Conservation (phyloP, 1,140 invertebrate species). For the Philotrypesis tridentata region DNA sequence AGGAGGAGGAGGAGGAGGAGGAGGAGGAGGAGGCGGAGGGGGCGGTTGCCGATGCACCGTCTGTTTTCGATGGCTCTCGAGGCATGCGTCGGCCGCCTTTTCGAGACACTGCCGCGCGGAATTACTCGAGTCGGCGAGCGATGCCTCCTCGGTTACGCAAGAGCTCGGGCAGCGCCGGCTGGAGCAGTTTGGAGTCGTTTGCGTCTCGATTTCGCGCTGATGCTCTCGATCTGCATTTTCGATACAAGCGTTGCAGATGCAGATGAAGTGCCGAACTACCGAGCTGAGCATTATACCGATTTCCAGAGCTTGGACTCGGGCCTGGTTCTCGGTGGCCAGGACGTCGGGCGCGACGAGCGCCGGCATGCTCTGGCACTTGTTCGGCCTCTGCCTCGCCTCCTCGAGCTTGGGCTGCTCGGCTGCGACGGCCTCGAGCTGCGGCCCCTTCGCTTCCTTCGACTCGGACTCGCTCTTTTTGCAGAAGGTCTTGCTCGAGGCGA, state of each 20-base stretch:
- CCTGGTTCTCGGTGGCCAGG: too few species aligned
- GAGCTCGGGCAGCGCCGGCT: constrained; percentile 32
- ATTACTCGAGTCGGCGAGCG: not conserved
- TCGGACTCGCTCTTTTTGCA: constrained; percentile 3
- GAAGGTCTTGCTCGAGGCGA: constrained; percentile 27
- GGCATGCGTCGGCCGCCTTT: not conserved
- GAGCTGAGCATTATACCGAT: too few species aligned
- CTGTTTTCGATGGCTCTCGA: constrained; percentile 29
- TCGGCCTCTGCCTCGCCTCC: not conserved
- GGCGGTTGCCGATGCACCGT: not conserved
- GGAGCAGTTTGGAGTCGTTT: not conserved
- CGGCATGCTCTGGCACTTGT: constrained; percentile 33
- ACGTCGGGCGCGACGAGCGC: too few species aligned
- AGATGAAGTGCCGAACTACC: too few species aligned
- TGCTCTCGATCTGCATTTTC: not conserved
- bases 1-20: not conserved
- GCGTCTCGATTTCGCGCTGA: not conserved
- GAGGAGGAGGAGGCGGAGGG: not conserved
- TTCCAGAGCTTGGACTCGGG: not conserved
- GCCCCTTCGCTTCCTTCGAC: not conserved
- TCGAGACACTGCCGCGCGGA: not conserved
- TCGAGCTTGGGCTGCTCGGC: too few species aligned
- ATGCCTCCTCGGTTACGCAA: constrained; percentile 27
- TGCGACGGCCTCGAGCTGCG: too few species aligned
- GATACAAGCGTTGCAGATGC: too few species aligned